Base-by-base conservation (phyloP, 2,888 invertebrate species). In the Hyposoter didymator region DNA sequence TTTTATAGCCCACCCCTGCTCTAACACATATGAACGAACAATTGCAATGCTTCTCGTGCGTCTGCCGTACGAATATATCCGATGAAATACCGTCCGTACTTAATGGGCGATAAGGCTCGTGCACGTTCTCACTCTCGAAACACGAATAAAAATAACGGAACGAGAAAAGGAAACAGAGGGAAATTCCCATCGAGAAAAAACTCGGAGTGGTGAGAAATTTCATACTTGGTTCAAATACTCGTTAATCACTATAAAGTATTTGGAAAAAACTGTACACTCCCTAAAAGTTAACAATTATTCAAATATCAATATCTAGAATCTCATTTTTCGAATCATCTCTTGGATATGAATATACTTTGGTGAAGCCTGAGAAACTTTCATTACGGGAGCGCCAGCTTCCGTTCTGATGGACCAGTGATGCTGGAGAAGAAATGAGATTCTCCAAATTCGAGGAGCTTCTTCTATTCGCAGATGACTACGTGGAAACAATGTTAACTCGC, bases 41-140 rank as follows among this genome's bases (percentile, higher is more conserved):
- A 76, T 75, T 74, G 83, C 83, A 62, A 73, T 49, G 28, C 52
- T 35, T 72, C 19, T 64, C 64, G 28, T 22, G 47, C n/a, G 69
- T 43, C 78, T 66, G 39, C 52, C 47, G 47, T 28, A 67, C 47
- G 55, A 28, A 66, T 49, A 66, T 19, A 55, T 10, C 49, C 39
- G 64, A n/a, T 75, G 75, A 76, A 70, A 45, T 75, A 66, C 64
- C 45, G 64, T 66, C 35, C 62, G 74, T 84, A 75, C 79, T 84
- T 76, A 80, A 84, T 64, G 69, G 75, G 76, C 79, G 79, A 84
- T 80, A 84, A 80, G 67, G 66, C 83, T 75, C 35, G 70, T 62
- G 75, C 79, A 72, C 80, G 47, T 76, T 84, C 52, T 66, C 75
- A 19, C 49, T 43, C 28, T 47, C 49, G 17, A 28, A 12, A 5